Evolutionary conservation across 2,113 vertebrate species (phyloP), one percentile per base, ranked within the genome.

Genomic region (Hemicordylus capensis): DNA sequence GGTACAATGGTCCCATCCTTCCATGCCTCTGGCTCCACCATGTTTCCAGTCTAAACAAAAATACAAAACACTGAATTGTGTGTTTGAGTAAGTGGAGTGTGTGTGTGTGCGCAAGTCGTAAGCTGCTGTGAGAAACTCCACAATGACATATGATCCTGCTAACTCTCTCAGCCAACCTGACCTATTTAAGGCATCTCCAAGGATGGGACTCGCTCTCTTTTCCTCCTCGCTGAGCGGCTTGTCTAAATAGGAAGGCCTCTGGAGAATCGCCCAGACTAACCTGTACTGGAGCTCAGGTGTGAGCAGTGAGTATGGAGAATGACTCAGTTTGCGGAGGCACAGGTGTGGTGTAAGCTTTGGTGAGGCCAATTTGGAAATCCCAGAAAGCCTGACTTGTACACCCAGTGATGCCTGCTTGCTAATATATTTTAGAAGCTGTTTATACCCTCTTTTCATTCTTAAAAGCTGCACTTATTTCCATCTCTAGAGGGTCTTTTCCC

Each of bases 51-150:
- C 72, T 26, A 59, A 77, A 31, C 6, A 8, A 31, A 46, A 56
- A 26, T 42, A 22, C 4, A 31, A 63, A 78, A 69, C 1, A 7
- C 15, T 67, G n/a, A 17, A 17, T 67, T 3, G 39, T 6, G n/a
- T 56, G 73, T 54, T 69, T 0, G 39, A 0, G 6, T 11, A 1
- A 0, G 10, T 61, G 76, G 6, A 12, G 4, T 1, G 1, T 17
- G 5, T 7, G 48, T n/a, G 19, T 22, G 28, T n/a, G 12, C 11
- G 1, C 75, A n/a, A 19, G 28, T 12, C 24, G 6, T 12, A 51
- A 70, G 31, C 0, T 37, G 1, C 0, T 4, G 2, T 31, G 46
- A 42, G 4, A 72, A 54, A 67, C 1, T 34, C 1, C 44, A 0
- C 31, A 51, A 63, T 64, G 79, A 76, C 0, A 9, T 39, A 1